Evolutionary conservation across 2,888 invertebrate species (phyloP).

Genomic region (Geotrupes spiniger): DNA sequence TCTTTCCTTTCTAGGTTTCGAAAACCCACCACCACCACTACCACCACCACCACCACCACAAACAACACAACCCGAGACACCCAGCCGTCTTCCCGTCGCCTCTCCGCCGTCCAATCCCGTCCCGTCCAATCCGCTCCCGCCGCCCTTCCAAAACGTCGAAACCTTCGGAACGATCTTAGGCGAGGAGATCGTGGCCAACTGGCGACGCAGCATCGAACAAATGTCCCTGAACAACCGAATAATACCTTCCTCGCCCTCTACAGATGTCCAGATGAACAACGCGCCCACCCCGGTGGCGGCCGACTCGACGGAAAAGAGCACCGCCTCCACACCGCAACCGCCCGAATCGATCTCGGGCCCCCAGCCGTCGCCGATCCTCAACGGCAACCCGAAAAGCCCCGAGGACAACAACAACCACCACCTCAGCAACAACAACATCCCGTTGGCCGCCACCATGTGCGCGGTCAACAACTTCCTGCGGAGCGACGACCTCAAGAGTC

Average conservation of each 20-base stretch:
- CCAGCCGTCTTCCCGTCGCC: conserved; percentile 38
- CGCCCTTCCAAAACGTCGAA: conserved; percentile 65
- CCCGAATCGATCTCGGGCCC: conserved; percentile 42
- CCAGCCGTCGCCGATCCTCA: conserved; percentile 38
- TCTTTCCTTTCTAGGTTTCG: conserved; percentile 8
- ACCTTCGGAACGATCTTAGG: conserved; percentile 73
- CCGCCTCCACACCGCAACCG: conserved; percentile 55
- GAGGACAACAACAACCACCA: conserved; percentile 55
- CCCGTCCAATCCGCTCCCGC: conserved; percentile 53
- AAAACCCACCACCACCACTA: conserved; percentile 43
- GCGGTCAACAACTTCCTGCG: conserved; percentile 48
- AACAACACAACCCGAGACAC: conserved; percentile 25
- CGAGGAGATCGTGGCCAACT: conserved; percentile 78
- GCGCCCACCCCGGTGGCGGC: conserved; percentile 51
- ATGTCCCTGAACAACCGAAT: conserved; percentile 43
- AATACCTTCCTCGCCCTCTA: conserved; percentile 34
- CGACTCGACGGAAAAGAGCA: conserved; percentile 45
- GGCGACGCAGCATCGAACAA: conserved; percentile 69
- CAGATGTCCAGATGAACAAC: conserved; percentile 42
- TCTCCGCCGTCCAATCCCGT: conserved; percentile 44
- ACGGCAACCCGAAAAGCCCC: conserved; percentile 55
- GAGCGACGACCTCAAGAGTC: conserved; percentile 56
- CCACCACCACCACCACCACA: conserved; percentile 42
- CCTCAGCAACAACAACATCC: conserved; percentile 54
- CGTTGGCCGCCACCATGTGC: conserved; percentile 51